Evolutionary conservation across 2,888 invertebrate species (phyloP), one percentile per base, ranked within the genome.

Genomic region (Oasisia sp.): DNA sequence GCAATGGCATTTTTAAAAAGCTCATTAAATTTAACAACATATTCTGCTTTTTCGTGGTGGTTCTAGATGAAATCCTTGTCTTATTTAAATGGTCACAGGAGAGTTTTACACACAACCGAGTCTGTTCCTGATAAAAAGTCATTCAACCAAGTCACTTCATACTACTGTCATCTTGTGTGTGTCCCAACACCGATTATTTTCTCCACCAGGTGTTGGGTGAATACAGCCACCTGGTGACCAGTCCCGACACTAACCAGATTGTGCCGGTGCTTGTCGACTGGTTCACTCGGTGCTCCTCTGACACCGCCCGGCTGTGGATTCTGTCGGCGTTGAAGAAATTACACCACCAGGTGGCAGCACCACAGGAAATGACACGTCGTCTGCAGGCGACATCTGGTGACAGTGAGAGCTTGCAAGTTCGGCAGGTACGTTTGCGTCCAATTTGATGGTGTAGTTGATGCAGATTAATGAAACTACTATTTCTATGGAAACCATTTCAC

Each of bases 151-250:
- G 50, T 50, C 50, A 50, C 8, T 14, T 50, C 12, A 50, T 50
- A 14, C 14, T 9, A 50, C 50, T 50, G 50, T 50, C 50, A 44
- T n/a, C 44, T n/a, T 91, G 19, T 91, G 27, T 91, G 2, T 11
- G 14, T 44, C 14, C 45, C 45, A 91, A 27, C 27, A 74, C 74
- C 27, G 27, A 74, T 74, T 27, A 27, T 74, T 74, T 74, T 74
- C 74, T 74, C 74, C 74, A 74, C 89, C 32, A 92, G 92, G 56
- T 90, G 50, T 56, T 92, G 56, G 92, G 92, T 50, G 92, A 92
- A 74, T 92, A 91, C 74, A 56, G 91, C 92, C 92, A 91, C 45
- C 50, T 58, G 32, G 50, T 91, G 44, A 11, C 32, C 38, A 74
- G 58, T 19, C n/a, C 91, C 27, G 74, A 44, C 45, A 45, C 92